Percentiles rank a stretch among this genome's conserved stretches.
Conservation (phyloP, 2,888 invertebrate genomes). For the Lepas anatifera region DNA sequence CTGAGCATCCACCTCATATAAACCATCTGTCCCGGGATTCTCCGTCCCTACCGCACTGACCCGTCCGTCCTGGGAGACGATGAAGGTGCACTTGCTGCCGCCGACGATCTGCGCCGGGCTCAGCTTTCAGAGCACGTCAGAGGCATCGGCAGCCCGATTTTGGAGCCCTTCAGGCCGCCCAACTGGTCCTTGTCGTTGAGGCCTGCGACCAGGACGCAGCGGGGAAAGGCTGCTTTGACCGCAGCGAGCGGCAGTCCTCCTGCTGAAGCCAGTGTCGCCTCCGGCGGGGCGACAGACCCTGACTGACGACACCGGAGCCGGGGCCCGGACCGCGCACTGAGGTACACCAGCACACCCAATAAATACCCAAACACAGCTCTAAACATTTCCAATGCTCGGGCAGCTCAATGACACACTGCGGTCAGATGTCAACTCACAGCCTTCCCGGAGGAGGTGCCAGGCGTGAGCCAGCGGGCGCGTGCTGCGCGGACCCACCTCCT, state of each 20-base stretch:
- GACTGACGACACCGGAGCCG: too few relatives aligned
- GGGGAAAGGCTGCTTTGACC: neutral
- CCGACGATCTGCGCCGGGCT: slow-evolving; percentile 84
- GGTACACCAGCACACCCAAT: too few relatives aligned
- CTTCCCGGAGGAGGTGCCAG: too few relatives aligned
- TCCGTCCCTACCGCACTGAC: slow-evolving; percentile 34
- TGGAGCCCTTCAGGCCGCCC: slow-evolving; percentile 87
- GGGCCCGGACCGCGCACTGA: too few relatives aligned
- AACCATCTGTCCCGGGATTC: too few relatives aligned
- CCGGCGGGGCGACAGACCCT: neutral
- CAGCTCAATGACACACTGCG: too few relatives aligned
- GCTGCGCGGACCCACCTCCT: too few relatives aligned
- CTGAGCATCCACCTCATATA: too few relatives aligned
- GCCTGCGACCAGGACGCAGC: slow-evolving; percentile 74
- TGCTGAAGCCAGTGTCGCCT: neutral
- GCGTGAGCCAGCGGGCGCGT: too few relatives aligned
- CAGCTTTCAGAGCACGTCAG: slow-evolving; percentile 68
- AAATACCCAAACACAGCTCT: too few relatives aligned
- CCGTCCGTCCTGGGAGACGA: slow-evolving; percentile 80
- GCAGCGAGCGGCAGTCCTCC: neutral
- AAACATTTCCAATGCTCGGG: too few relatives aligned
- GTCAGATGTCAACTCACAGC: too few relatives aligned
- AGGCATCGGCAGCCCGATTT: slow-evolving; percentile 84
- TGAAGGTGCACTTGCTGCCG: slow-evolving; percentile 85
- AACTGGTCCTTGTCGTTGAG: slow-evolving; percentile 92